A percentile compares a stretch with the other conserved stretches of the same genome.
Conservation (phyloP, 2,797 vertebrate genomes). For the Acanthurus tractus region DNA sequence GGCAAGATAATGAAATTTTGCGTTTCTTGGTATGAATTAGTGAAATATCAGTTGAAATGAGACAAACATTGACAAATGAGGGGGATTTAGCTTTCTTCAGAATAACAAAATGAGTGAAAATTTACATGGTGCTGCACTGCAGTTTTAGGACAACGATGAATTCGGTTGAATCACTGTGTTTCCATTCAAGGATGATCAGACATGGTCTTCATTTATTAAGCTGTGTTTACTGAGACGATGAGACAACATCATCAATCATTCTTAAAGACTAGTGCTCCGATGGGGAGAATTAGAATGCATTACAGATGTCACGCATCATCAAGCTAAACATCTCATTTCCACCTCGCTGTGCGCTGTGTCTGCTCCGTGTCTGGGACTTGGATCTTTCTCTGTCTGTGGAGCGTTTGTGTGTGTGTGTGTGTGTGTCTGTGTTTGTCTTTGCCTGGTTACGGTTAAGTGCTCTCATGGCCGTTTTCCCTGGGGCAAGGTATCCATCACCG, state of each 20-base stretch:
- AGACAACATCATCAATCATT: conserved; percentile 86
- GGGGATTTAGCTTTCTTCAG: background rate
- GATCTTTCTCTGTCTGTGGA: conserved; percentile 58
- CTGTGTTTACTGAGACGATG: conserved; percentile 83
- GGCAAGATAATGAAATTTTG: conserved; percentile 2
- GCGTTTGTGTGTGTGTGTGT: conserved; percentile 45
- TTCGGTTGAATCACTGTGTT: conserved; percentile 56
- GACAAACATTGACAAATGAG: background rate
- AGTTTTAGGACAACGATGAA: conserved; percentile 57
- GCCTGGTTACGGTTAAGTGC: conserved; percentile 78
- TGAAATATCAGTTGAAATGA: background rate
- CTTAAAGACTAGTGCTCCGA: conserved; percentile 84
- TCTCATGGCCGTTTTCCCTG: conserved; percentile 78
- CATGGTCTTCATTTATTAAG: conserved; percentile 81
- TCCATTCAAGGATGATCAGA: conserved; percentile 73
- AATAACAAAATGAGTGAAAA: conserved; percentile 40
- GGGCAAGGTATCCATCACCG: conserved; percentile 87
- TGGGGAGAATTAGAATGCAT: conserved; percentile 86
- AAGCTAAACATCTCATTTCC: conserved; percentile 86
- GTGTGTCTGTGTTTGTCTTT: conserved; percentile 48
- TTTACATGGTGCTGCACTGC: conserved; percentile 39
- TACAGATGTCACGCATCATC: conserved; percentile 86
- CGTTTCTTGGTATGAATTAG: conserved; percentile 10
- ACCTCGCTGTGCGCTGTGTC: conserved; percentile 77
- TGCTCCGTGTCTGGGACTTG: conserved; percentile 75